Base-by-base conservation (phyloP, 1,140 invertebrate species). In the Colletes gigas region DNA sequence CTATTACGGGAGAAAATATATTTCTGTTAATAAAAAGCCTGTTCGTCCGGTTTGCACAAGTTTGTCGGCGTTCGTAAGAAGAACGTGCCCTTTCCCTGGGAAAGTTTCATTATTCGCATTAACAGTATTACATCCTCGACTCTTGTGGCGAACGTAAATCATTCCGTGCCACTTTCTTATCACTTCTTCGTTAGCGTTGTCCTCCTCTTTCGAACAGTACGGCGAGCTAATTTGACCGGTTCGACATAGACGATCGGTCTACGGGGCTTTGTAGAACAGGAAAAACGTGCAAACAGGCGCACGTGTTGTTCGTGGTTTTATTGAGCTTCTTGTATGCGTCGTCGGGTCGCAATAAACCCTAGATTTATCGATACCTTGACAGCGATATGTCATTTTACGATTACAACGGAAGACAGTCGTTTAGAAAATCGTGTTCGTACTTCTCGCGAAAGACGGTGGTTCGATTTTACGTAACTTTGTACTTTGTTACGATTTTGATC, bases 291-390 rank as follows among this genome's bases (percentile, higher is more conserved):
- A 73, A 73, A 73, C 21, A 62, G 57, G 70, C 70, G 30, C 41
- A 57, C 47, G 57, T 73, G 70, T 73, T 62, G 41, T 30, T 47
- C 19, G 3, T 57, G 54, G 12, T 62, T 73, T 73, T 62, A 60
- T 73, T 21, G 55, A 73, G 47, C 70, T 73, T 21, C 41, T 73
- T 62, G 70, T 73, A 73, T n/a, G 17, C 41, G 70, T 73, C 70
- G 60, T 30, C 60, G 70, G 57, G 19, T 30, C 57, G 70, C 60
- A 30, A 41, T 30, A 17, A 59, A 73, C 21, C 19, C 41, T 60
- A 50, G 57, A 73, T 73, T 73, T 73, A 73, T 73, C 57, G 57
- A 19, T 2, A 9, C 41, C 14, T 15, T 7, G 0, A 17, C 3
- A 41, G 15, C 8, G 10, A 72, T 47, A 73, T 14, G 70, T 73